Evolutionary conservation across 2,888 invertebrate genomes (phyloP), one percentile per base, ranked within the genome.

Genomic region (Leptinotarsa tumamoca): DNA sequence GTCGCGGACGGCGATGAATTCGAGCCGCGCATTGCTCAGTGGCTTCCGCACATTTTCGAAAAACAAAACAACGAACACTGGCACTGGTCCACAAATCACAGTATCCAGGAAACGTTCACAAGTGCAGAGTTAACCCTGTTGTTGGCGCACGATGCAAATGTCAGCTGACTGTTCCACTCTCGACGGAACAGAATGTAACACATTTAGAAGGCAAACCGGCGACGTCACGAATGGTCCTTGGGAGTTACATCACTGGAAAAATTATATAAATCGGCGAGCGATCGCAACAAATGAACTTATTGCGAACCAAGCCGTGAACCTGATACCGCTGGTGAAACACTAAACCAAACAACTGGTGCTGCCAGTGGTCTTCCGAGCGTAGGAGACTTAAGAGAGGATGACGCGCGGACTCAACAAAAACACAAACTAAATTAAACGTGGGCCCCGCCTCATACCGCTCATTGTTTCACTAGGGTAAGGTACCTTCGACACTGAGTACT

Each of bases 381-480:
- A 80, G 80, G 80, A 78, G 79, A 79, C 80, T 80, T 81, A 81
- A 80, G 80, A 79, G 79, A 79, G 73, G 79, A 79, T 81, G 81
- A 81, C 80, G 81, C 77, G 78, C 49, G 56, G 51, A 23, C 18
- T 68, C 50, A 56, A 68, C 67, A 70, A 74, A 49, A 66, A 74
- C 74, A 58, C 70, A 69, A 58, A 71, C 58, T 71, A 27, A 71
- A 71, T 56, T 70, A 54, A 52, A 67, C 67, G 70, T 74, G 71
- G 74, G 71, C 67, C 13, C 43, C 63, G 63, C 63, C 27, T 58
- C 58, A 23, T 23, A n/a, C 15, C 15, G 43, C 27, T 63, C 63
- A 63, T 63, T 63, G 63, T 63, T 63, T 63, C 63, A 63, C 63
- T 63, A 63, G 63, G 63, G 33, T 63, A 63, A 63, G 63, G 63